Evolutionary conservation across 2,888 invertebrate species (phyloP).

Genomic region (Hypercompe scribonia): DNA sequence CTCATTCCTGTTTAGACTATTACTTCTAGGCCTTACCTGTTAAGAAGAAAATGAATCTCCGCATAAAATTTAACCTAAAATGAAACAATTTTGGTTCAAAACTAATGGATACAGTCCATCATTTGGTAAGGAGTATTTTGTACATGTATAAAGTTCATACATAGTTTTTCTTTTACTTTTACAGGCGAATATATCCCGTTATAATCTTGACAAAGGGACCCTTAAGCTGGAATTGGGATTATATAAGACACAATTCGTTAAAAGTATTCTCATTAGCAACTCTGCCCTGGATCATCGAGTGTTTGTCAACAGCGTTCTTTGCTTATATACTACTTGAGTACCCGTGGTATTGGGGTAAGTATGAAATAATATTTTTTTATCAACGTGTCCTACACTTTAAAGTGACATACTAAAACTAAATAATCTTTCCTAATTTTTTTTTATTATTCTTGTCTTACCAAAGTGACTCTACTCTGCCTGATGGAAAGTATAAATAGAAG

Average conservation of each 20-base stretch:
- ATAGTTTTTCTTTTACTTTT: constrained; percentile 51
- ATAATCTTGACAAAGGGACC: constrained; percentile 83
- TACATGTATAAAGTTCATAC: not conserved
- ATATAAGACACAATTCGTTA: constrained; percentile 79
- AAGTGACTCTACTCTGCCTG: no score
- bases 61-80: no score
- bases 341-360: constrained; percentile 85
- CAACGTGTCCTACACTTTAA: not conserved
- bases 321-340: constrained; percentile 77
- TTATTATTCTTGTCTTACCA: no score
- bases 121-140: not conserved
- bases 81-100: no score
- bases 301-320: constrained; percentile 78
- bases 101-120: no score
- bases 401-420: not conserved
- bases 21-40: not conserved
- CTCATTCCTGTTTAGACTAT: no score
- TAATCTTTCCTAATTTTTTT: no score
- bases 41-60: not conserved
- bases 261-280: constrained; percentile 84
- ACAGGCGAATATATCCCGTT: constrained; percentile 81
- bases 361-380: constrained; percentile 28
- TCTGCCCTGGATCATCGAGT: constrained; percentile 81
- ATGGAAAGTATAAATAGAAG: no score
- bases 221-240: constrained; percentile 82